These are phyloP conservation scores for Ditula angustiorana DNA, from an alignment of 2,888 invertebrate species.

Conservation along the genomic window DNA sequence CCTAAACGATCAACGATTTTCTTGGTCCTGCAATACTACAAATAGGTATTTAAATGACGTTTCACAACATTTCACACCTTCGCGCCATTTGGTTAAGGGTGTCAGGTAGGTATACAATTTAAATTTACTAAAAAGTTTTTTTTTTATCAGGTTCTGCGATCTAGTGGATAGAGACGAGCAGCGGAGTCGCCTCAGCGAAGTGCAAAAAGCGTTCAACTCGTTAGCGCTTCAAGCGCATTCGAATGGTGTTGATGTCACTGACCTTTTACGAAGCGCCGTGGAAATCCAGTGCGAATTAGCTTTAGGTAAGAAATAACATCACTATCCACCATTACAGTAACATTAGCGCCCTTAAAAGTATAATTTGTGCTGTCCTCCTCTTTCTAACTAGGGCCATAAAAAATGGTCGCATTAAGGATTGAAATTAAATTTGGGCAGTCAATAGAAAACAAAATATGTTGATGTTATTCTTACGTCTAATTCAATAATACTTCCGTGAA, in stretches of 20 bases:
- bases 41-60: background rate
- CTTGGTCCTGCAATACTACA: too few relatives aligned
- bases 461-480: too few relatives aligned
- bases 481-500: too few relatives aligned
- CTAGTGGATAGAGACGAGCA: constrained; percentile 74
- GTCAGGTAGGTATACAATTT: background rate
- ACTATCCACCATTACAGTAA: too few relatives aligned
- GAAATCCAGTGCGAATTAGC: constrained; percentile 79
- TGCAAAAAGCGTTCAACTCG: constrained; percentile 76
- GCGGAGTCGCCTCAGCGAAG: constrained; percentile 67
- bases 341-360: too few relatives aligned
- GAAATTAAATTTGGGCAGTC: too few relatives aligned
- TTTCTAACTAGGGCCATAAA: too few relatives aligned
- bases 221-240: constrained; percentile 68
- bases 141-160: constrained; percentile 68
- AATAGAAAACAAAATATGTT: too few relatives aligned
- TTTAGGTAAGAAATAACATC: constrained; percentile 60
- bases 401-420: too few relatives aligned
- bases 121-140: background rate
- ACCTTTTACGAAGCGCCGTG: constrained; percentile 71
- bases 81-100: background rate
- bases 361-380: too few relatives aligned
- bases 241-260: constrained; percentile 61
- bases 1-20: too few relatives aligned
- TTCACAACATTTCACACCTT: background rate